Evolutionary conservation across 1,140 invertebrate species (phyloP), one percentile per base, ranked within the genome.

Genomic region (Drosophila orosa): DNA sequence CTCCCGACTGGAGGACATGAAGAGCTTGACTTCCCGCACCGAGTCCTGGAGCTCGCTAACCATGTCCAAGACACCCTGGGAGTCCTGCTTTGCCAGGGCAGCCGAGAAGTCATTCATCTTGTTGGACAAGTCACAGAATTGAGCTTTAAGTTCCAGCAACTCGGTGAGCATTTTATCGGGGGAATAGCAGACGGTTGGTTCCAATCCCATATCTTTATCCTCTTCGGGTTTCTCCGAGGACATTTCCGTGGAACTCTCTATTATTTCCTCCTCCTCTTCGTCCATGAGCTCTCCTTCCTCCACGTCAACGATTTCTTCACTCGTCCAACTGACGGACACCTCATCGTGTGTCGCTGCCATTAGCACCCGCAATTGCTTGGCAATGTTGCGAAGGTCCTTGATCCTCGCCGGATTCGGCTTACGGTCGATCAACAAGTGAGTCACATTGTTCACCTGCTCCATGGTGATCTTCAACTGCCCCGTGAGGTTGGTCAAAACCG

Each of bases 91-190:
- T 0, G 89, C 58, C 1, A 91, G 47, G 2, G 67, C 75, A 5
- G 83, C 80, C 4, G 78, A 47, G 35, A 91, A 31, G 12, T 91
- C 86, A 56, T 91, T 91, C 0, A 89, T 77, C 56, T 83, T 91
- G 57, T 91, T 91, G 42, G 76, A 77, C 0, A 91, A 57, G 0
- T 54, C 44, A 57, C 90, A 91, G 24, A 91, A 80, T 7, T 91
- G 80, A 0, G 80, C 63, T 31, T 91, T 91, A 0, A 91, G 57
- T 2, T 91, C 80, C 8, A 91, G 50, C 13, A 91, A 24, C 19
- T 91, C 90, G 13, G 45, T 69, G 1, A 91, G 55, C 55, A 91
- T 78, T 19, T 63, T 72, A 1, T 91, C 90, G 1, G 90, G 80
- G 0, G 78, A 56, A 48, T 91, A 91, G 57, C 90, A 91, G 0